Evolutionary conservation across 1,140 invertebrate species (phyloP).

Genomic region (Ceratitis capitata): DNA sequence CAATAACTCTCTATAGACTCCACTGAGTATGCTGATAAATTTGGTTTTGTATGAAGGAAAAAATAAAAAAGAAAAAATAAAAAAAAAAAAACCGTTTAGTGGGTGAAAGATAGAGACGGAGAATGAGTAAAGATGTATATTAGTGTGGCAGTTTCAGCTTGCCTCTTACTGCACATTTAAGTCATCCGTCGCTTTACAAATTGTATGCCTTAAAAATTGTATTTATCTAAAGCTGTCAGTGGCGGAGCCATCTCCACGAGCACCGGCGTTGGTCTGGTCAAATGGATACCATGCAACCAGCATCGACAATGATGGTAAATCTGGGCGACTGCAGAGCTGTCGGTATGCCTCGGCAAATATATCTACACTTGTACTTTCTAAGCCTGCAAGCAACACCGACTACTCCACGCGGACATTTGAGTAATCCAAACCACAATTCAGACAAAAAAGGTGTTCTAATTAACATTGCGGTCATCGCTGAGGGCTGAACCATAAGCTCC

Average conservation of each 20-base stretch:
- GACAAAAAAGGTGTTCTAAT: too few relatives aligned
- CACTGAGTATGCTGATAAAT: background rate
- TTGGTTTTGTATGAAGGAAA: background rate
- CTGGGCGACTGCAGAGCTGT: background rate
- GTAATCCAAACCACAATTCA: too few relatives aligned
- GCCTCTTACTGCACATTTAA: background rate
- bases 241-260: background rate
- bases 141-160: too few relatives aligned
- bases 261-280: background rate
- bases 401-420: too few relatives aligned
- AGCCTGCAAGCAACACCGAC: too few relatives aligned
- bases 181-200: background rate
- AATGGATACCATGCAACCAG: background rate
- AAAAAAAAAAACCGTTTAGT: too few relatives aligned
- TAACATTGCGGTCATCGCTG: too few relatives aligned
- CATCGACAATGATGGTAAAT: background rate
- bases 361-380: background rate
- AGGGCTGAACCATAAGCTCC: too few relatives aligned
- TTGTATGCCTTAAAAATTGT: slow-evolving; percentile 17
- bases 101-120: too few relatives aligned
- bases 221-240: background rate
- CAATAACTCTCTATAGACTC: background rate
- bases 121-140: too few relatives aligned
- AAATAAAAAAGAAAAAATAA: too few relatives aligned
- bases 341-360: background rate